Base-by-base conservation (phyloP, 2,888 invertebrate genomes). In the Nomada hirtipes region DNA sequence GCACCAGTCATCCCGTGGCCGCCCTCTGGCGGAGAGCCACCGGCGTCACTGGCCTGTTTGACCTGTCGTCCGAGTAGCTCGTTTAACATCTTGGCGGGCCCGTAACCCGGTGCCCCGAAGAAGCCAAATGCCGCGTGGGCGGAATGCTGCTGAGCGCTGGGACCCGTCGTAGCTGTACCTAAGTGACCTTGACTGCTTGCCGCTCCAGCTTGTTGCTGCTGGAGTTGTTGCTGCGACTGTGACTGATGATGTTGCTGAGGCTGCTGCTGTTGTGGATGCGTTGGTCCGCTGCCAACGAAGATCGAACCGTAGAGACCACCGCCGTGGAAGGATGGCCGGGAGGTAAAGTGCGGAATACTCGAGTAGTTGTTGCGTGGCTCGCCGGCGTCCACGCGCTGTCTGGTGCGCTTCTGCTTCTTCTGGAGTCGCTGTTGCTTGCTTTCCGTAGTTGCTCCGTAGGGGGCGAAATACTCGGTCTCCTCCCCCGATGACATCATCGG, bases 401-500 rank as follows among this genome's bases (percentile, higher is more conserved):
- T 96, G 95, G 97, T 97, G 95, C 98, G 97, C 95, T 98, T 98
- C 95, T 97, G 96, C 96, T 97, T 97, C 97, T 97, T 97, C 96
- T 97, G 96, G 95, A 97, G 97, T 93, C 93, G 94, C 96, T 94
- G 92, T 95, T 95, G 90, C 95, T 95, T 89, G 95, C 94, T 94
- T 94, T 94, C 94, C 94, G 94, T 94, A 93, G 93, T 92, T 94
- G 94, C 97, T 97, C 97, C 97, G 96, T 97, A 97, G 97, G 97
- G 97, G 96, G 97, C 97, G 96, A 97, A 97, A 96, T 96, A 96
- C 95, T 97, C 97, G 96, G 97, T 97, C 97, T 98, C 97, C 97
- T 98, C 98, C 97, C 97, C 98, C 97, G 97, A 97, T 98, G 97
- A 98, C 98, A 98, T 98, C 97, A 97, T 97, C 96, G 96, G 97